Base-by-base conservation (phyloP, 2,113 vertebrate species). In the Corapipo altera region DNA sequence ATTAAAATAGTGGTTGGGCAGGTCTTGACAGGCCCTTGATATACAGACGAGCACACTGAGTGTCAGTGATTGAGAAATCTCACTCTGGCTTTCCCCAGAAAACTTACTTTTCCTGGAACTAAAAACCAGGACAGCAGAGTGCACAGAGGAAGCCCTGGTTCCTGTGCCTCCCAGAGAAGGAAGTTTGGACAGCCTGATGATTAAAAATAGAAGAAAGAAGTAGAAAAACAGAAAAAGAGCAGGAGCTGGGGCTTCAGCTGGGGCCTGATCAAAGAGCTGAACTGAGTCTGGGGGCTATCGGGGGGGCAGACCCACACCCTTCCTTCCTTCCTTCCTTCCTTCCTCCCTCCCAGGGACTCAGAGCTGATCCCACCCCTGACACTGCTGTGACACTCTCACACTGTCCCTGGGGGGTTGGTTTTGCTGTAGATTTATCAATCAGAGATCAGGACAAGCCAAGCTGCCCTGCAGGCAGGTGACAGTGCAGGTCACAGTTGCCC, bases 11-110 rank as follows among this genome's bases (percentile, higher is more conserved):
- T 15, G 24, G 19, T 4, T 78, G 49, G 37, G 17, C 41, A 73
- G 32, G 23, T 35, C 51, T 21, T n/a, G 55, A 28, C 41, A 70
- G 54, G 89, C 46, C 5, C 2, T 32, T 17, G 27, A 28, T 6
- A 27, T 46, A 37, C 2, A 73, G 33, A 51, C 33, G 16, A 72
- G 59, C 0, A 0, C 15, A 23, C 14, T 0, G 2, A 64, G 24
- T 30, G 32, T 46, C 81, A 61, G 16, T 10, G 37, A 70, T 9
- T 0, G 11, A 83, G 33, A 80, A 79, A 32, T 15, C 55, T 46
- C 55, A 8, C 7, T 6, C 37, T 15, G 37, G 18, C 54, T 59
- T 49, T 32, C 71, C 54, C 35, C 11, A 67, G n/a, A 23, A 74
- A 28, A 46, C 17, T 59, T 2, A 9, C 6, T 58, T 72, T 24